Conservation (phyloP, 2,113 vertebrate species). For the rat (Rattus norvegicus) region GRCr8 NC_086032.1:94068001-94068500, state of each 20-base stretch:
- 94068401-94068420: neutral
- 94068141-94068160: neutral
- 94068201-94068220: too few species aligned
- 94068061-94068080: neutral
- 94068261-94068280: neutral
- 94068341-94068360: neutral
- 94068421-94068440: neutral
- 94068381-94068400: rapidly evolving
- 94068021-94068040: neutral
- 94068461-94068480: neutral
- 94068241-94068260: too few species aligned
- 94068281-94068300: neutral
- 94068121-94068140: neutral
- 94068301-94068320: neutral
- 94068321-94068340: neutral
- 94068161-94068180: neutral
- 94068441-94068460: neutral
- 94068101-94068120: neutral
- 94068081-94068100: neutral
- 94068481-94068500: neutral
- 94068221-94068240: too few species aligned
- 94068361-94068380: neutral
- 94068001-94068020: neutral
- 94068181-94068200: too few species aligned
- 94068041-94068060: neutral